Evolutionary conservation across 1,140 invertebrate species (phyloP), one percentile per base, ranked within the genome.

Genomic region (Palaemon carinicauda): DNA sequence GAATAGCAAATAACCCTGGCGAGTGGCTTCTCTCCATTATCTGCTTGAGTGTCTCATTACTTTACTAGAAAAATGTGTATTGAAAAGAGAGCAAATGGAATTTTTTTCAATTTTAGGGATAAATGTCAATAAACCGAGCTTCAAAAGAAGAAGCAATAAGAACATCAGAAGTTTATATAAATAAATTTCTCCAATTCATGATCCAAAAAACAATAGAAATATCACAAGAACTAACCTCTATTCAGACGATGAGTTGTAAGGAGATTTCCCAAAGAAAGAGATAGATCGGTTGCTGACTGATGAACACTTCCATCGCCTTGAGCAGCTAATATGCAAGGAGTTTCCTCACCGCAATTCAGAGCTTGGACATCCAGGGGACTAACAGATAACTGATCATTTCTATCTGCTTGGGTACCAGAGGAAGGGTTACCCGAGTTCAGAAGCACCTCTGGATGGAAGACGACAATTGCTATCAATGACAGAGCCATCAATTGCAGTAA

Each of bases 401-500:
- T 65, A 19, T 69, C 82, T 54, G 54, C 78, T 27, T 79, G 77
- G 15, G 65, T 52, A 15, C 89, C 82, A 21, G 69, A 65, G n/a
- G 78, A 53, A 56, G 51, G 56, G 69, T 75, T 77, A 24, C 33
- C 60, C 7, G 79, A 82, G 53, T 83, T 65, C 33, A 33, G 82
- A 51, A 89, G 74, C 31, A 85, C 83, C 77, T 93, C 94, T 19
- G 94, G 94, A 90, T 95, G 94, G 54, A 94, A 93, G 90, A 95
- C 93, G n/a, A 95, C 93, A n/a, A 95, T 93, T 4, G 94, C 95
- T 80, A 96, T 91, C 81, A 95, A 93, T 73, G 94, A 94, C 56
- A 96, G 90, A 0, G 94, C 94, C 87, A 96, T 90, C 78, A 96
- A 92, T 89, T 96, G 95, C 29, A 96, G 90, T 90, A 95, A 93